Evolutionary conservation across 2,888 invertebrate genomes (phyloP).

Genomic region (Crematogaster levior): DNA sequence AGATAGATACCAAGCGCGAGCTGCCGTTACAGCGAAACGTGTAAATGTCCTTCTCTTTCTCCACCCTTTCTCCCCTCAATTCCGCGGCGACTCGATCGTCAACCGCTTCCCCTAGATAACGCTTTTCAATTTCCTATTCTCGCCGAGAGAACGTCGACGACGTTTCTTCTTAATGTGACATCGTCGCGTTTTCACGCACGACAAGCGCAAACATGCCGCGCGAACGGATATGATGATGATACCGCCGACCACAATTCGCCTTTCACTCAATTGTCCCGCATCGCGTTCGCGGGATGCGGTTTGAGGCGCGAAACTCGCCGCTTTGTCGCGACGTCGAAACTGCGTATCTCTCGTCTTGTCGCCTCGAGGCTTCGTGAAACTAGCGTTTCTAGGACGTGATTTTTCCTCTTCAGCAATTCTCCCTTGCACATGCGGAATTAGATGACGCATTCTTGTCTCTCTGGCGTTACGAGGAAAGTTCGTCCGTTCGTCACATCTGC

Average conservation of each 20-base stretch:
- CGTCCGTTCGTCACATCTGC: neutral
- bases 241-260: conserved; percentile 50
- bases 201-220: conserved; percentile 12
- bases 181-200: conserved; percentile 28
- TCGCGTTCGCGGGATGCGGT: conserved; percentile 30
- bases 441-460: neutral
- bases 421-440: neutral
- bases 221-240: conserved; percentile 38
- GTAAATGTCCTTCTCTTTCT: conserved; percentile 49
- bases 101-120: conserved; percentile 57
- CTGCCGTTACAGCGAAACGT: conserved; percentile 23
- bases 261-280: conserved; percentile 49
- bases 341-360: conserved; percentile 9
- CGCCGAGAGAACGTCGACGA: conserved; percentile 15
- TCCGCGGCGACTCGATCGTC: conserved; percentile 28
- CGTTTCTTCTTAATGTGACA: conserved; percentile 22
- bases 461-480: neutral
- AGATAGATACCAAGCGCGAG: conserved; percentile 1
- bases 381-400: neutral
- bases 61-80: neutral
- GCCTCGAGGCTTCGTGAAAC: neutral
- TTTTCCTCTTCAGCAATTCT: neutral
- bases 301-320: conserved; percentile 34
- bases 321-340: conserved; percentile 16
- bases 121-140: conserved; percentile 37